Percentiles rank a stretch among this genome's conserved stretches.
phyloP scores from a whole-genome alignment of 92 coral and sea anemone species.

The Heteractis magnifica region DNA sequence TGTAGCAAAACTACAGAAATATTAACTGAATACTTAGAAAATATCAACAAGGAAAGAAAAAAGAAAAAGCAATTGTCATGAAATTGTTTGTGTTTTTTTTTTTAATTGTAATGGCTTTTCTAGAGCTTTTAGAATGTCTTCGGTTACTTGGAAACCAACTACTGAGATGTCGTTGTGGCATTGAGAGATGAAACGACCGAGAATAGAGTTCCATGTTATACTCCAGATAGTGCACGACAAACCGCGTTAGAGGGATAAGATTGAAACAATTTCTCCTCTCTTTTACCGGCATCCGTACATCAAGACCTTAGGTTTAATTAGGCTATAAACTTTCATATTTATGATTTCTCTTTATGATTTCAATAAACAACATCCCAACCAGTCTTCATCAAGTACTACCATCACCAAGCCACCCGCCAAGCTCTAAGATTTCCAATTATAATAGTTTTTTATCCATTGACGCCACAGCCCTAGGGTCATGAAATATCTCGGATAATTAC shows the following conservation, averaged over 20 bases:
- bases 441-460: neutral
- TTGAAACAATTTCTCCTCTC: neutral
- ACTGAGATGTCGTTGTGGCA: neutral
- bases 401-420: slow-evolving; percentile 10
- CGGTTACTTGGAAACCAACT: slow-evolving; percentile 5
- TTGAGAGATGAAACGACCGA: neutral
- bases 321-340: neutral
- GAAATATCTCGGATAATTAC: slow-evolving; percentile 2
- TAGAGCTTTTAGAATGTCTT: slow-evolving; percentile 15
- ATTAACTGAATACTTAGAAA: neutral
- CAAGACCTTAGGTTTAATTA: neutral
- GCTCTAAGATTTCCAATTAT: slow-evolving; percentile 22
- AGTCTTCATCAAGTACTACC: neutral
- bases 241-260: neutral
- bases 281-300: neutral
- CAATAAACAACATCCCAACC: neutral
- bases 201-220: neutral
- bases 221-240: neutral
- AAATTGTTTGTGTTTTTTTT: neutral
- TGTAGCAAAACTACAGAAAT: no score
- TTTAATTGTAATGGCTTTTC: slow-evolving; percentile 28
- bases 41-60: no score
- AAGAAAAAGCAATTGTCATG: neutral
- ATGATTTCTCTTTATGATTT: neutral
- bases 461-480: slow-evolving; percentile 2